Conservation (phyloP, 2,888 invertebrate genomes). For the Syrphus vitripennis region DNA sequence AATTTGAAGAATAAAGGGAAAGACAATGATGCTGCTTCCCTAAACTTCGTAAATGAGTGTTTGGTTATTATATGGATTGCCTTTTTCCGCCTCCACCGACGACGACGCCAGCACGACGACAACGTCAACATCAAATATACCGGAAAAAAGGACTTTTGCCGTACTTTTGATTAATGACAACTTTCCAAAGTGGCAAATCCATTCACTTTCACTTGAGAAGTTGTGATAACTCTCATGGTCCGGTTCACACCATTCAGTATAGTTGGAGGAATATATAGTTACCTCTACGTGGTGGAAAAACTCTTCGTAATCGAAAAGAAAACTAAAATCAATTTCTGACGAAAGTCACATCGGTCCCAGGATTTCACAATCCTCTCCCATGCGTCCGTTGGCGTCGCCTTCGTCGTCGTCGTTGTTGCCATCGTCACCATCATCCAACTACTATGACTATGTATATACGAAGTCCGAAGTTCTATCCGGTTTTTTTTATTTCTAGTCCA, state of each 20-base stretch:
- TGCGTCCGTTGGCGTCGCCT: neutral
- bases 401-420: neutral
- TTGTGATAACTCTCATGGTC: conserved; percentile 22
- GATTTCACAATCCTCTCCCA: neutral
- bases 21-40: too few relatives aligned
- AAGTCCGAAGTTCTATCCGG: neutral
- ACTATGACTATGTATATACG: neutral
- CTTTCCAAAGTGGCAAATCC: conserved; percentile 64
- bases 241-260: neutral
- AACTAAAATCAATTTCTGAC: conserved; percentile 63
- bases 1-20: too few relatives aligned
- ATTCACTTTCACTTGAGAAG: conserved; percentile 60
- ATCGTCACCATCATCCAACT: neutral
- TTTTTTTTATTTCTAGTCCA: neutral
- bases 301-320: conserved; percentile 43
- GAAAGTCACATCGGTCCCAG: conserved; percentile 41
- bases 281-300: conserved; percentile 15
- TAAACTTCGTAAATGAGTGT: neutral
- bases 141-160: conserved; percentile 50
- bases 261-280: neutral
- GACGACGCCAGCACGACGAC: neutral
- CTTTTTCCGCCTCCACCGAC: neutral
- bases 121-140: neutral
- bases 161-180: conserved; percentile 67
- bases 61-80: neutral